Base-by-base conservation (phyloP, 2,797 vertebrate species). In the Sebastes trivittatus region DNA sequence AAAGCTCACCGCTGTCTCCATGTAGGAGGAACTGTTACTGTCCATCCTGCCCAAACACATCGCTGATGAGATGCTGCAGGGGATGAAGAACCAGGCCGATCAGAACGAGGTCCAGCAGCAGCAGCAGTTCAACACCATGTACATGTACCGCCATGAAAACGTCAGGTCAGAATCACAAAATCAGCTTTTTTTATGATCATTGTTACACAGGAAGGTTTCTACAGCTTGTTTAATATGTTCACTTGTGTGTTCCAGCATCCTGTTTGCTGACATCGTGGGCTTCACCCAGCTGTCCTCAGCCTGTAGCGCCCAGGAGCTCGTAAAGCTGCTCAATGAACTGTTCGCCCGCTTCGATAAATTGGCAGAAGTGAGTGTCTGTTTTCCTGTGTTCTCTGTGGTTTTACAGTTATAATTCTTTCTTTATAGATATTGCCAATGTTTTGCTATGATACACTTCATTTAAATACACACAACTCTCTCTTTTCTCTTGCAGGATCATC, bases 81-180 rank as follows among this genome's bases (percentile, higher is more conserved):
- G 98, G 83, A 98, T 99, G 97, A 97, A 98, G 95, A 97, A 97
- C 73, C 97, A 97, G 32, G 96, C 97, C 29, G 94, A 95, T 85
- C 96, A 98, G 93, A 97, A 96, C 18, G 97, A 98, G 73, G 96
- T 96, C 87, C 94, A 92, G 90, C 97, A 98, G 90, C 93, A 95
- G 88, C 95, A 96, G 93, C 98, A 99, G 93, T 99, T 99, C 88
- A 99, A 98, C 95, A 99, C 98, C 87, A 99, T 99, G 98, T 99
- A 99, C 94, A 99, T 99, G 98, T 98, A 99, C 87, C 97, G 98
- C 0, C 98, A 99, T 0, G 98, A 99, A 94, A 98, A 98, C 0
- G 98, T 99, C 95, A 99, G 98, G 98, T 99, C 77, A 73, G 88
- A 6, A 54, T 29, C 71, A 32, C 34, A 16, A 6, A 75, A 66